Conservation (phyloP, 2,113 vertebrate species). For the Leptobrachium ailaonicum region DNA sequence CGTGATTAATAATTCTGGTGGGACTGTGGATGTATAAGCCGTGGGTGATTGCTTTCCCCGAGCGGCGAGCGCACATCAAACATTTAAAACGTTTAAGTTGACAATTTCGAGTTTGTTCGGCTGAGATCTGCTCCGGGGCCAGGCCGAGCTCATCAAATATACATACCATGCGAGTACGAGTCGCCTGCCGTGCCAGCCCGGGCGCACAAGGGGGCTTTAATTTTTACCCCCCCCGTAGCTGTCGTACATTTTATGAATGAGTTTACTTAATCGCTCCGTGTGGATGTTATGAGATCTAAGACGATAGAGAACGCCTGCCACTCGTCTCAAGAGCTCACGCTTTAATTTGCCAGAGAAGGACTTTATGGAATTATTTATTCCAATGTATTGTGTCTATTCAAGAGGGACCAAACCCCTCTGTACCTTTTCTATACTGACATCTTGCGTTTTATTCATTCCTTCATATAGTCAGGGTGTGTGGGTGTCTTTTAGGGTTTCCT, state of each 20-base stretch:
- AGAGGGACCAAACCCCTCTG: too few species aligned
- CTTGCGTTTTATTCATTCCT: too few species aligned
- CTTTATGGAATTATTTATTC: too few species aligned
- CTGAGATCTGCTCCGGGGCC: constrained; percentile 42
- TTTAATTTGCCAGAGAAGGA: neutral
- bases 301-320: neutral
- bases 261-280: constrained; percentile 6
- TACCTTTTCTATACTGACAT: too few species aligned
- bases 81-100: constrained; percentile 50
- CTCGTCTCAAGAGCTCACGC: constrained; percentile 24
- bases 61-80: constrained; percentile 43
- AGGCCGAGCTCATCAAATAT: constrained; percentile 40
- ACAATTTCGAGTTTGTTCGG: constrained; percentile 45
- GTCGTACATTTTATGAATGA: constrained; percentile 31
- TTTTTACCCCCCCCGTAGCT: neutral
- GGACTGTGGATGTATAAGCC: constrained; percentile 38
- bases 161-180: constrained; percentile 25
- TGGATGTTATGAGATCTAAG: neutral
- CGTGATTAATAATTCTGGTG: constrained; percentile 49
- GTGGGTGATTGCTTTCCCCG: constrained; percentile 39
- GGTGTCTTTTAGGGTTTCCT: too few species aligned
- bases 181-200: constrained; percentile 34
- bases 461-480: too few species aligned
- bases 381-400: too few species aligned
- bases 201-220: constrained; percentile 11